phyloP scores from a whole-genome alignment of 2,888 invertebrate genomes.

The Camptogramma bilineatum region DNA sequence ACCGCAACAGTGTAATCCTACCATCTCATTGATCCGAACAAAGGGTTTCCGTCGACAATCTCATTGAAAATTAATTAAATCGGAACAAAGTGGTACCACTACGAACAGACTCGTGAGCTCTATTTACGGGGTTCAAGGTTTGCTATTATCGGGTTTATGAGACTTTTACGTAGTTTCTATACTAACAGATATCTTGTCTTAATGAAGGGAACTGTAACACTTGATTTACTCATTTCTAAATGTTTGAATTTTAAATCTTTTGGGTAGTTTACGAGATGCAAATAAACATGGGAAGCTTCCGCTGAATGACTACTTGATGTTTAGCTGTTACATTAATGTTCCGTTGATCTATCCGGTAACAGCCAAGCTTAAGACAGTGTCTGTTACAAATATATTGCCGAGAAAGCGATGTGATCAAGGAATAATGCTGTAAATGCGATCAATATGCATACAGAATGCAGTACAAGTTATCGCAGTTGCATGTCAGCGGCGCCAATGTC shows the following conservation, averaged over 20 bases:
- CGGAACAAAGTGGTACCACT: slow-evolving; percentile 31
- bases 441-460: slow-evolving; percentile 77
- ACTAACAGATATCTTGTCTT: slow-evolving; percentile 4
- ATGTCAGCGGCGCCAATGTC: slow-evolving; percentile 68
- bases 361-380: slow-evolving; percentile 70
- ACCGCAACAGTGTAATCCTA: slow-evolving; percentile 40
- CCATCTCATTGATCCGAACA: slow-evolving; percentile 42
- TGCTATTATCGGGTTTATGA: slow-evolving; percentile 44
- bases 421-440: slow-evolving; percentile 75
- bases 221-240: slow-evolving; percentile 9
- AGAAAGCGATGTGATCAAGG: slow-evolving; percentile 81
- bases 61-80: slow-evolving; percentile 47
- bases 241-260: slow-evolving; percentile 33
- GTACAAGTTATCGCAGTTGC: slow-evolving; percentile 80
- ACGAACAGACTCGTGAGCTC: slow-evolving; percentile 40
- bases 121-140: slow-evolving; percentile 48
- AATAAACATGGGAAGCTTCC: slow-evolving; percentile 77
- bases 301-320: slow-evolving; percentile 64
- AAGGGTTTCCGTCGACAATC: slow-evolving; percentile 41
- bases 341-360: slow-evolving; percentile 52
- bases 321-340: slow-evolving; percentile 65
- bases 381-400: slow-evolving; percentile 67
- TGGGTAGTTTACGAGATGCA: slow-evolving; percentile 58
- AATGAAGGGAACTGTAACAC: slow-evolving; percentile 13
- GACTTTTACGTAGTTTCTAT: slow-evolving; percentile 26